Base-by-base conservation (phyloP, 2,797 vertebrate genomes). In the Bucorvus abyssinicus region DNA sequence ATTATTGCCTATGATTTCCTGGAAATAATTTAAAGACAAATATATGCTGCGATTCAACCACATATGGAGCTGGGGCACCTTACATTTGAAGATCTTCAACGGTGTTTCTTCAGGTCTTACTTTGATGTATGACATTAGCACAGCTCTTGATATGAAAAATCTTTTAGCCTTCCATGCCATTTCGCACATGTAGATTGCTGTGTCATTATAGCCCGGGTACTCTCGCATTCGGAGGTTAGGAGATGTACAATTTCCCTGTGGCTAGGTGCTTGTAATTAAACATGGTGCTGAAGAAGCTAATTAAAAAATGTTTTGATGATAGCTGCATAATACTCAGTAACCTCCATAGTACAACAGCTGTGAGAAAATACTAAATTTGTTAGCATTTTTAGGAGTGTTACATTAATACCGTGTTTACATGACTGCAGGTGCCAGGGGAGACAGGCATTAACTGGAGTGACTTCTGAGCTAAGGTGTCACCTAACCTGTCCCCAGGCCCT, bases 181-280 rank as follows among this genome's bases (percentile, higher is more conserved):
- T 90, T 95, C 86, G 61, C 42, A 89, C 8, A 73, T 55, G 53
- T 68, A 57, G 64, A 42, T 52, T 73, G 34, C 61, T 61, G 87
- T 84, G 23, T 9, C 38, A 44, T 30, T 75, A 67, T 5, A 93
- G 63, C 49, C 94, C 60, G 7, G 81, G 81, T n/a, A 55, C 69
- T 70, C 68, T 64, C 83, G 95, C 84, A 32, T 75, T 36, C 6
- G 22, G 79, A 93, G 84, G 70, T 93, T 86, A 89, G 8, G 19
- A 89, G 53, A 91, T 30, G 50, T 30, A 85, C 89, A 83, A 78
- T 84, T 64, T 65, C 89, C 87, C 87, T 38, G 60, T 76, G 83
- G 83, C 92, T 96, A 91, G 96, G 71, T 68, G 40, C 78, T 93
- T 71, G 65, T 87, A 97, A 97, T 97, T 96, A 96, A 93, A 94